Evolutionary conservation across 1,140 invertebrate species (phyloP).

Genomic region (Grapholita molesta): DNA sequence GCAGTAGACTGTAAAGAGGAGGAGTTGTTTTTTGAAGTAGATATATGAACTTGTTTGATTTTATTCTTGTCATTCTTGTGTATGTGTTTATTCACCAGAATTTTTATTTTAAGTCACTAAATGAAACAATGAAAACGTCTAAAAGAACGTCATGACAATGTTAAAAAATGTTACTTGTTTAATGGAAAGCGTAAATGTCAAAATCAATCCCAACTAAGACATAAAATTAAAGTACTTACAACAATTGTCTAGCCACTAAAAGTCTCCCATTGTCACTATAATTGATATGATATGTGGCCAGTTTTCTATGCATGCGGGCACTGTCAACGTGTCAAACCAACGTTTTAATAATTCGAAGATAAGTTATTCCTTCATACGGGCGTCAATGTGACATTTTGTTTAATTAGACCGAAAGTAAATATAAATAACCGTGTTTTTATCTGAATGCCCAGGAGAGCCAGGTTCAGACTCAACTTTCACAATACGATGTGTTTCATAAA

Average conservation of each 20-base stretch:
- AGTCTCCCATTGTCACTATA: constrained; percentile 62
- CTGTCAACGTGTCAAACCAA: constrained; percentile 38
- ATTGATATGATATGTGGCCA: constrained; percentile 72
- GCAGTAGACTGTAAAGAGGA: constrained; percentile 62
- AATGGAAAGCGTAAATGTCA: neutral
- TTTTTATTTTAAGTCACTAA: too few relatives aligned
- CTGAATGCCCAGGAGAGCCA: constrained; percentile 23
- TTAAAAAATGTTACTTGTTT: neutral
- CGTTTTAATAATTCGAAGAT: constrained; percentile 56
- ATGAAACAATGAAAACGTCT: too few relatives aligned
- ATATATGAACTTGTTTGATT: constrained; percentile 21
- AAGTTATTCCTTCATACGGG: constrained; percentile 55
- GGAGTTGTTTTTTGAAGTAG: constrained; percentile 50
- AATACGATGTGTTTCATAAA: constrained; percentile 56
- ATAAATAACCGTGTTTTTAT: neutral
- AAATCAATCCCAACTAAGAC: constrained; percentile 40
- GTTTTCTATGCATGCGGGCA: constrained; percentile 62
- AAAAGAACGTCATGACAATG: too few relatives aligned
- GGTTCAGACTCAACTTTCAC: constrained; percentile 46
- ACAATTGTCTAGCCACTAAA: constrained; percentile 58
- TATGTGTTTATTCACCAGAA: neutral
- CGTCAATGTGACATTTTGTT: constrained; percentile 26
- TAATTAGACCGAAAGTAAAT: neutral
- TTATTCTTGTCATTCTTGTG: neutral
- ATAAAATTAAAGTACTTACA: constrained; percentile 58